Percentiles rank a stretch among this genome's conserved stretches.
Evolutionary conservation across 2,888 invertebrate genomes (phyloP).

Genomic region (Aphodius granarius): DNA sequence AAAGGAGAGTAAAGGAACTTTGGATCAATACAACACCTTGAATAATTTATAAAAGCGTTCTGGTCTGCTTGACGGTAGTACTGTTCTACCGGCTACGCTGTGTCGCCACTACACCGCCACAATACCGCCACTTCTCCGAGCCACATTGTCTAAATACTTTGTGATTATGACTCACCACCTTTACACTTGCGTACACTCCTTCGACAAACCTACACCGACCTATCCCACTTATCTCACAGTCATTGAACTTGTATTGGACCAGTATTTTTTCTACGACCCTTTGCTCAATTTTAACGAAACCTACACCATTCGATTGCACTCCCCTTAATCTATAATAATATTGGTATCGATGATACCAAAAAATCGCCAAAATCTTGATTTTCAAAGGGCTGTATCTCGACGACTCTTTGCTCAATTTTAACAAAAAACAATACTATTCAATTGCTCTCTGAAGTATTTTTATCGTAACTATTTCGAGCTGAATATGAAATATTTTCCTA

Average conservation of each 20-base stretch:
- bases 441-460: not conserved
- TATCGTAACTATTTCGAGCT: not conserved
- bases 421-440: too few relatives aligned
- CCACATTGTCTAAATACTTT: slow-evolving; percentile 44
- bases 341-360: not conserved
- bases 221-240: too few relatives aligned
- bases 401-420: too few relatives aligned
- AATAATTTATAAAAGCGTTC: slow-evolving; percentile 54
- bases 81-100: slow-evolving; percentile 46
- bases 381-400: too few relatives aligned
- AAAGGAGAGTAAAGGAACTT: slow-evolving; percentile 48
- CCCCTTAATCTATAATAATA: not conserved
- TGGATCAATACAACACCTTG: slow-evolving; percentile 54
- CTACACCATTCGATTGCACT: not conserved
- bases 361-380: too few relatives aligned
- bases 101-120: slow-evolving; percentile 38
- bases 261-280: too few relatives aligned
- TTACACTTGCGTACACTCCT: slow-evolving; percentile 29
- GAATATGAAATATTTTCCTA: not conserved
- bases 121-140: slow-evolving; percentile 36
- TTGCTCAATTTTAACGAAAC: too few relatives aligned
- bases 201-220: too few relatives aligned
- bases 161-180: slow-evolving; percentile 39
- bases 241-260: too few relatives aligned
- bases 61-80: slow-evolving; percentile 44